Percentiles rank a stretch among this genome's conserved stretches.
Evolutionary conservation across 1,140 invertebrate species (phyloP).

Genomic region (Apis florea): DNA sequence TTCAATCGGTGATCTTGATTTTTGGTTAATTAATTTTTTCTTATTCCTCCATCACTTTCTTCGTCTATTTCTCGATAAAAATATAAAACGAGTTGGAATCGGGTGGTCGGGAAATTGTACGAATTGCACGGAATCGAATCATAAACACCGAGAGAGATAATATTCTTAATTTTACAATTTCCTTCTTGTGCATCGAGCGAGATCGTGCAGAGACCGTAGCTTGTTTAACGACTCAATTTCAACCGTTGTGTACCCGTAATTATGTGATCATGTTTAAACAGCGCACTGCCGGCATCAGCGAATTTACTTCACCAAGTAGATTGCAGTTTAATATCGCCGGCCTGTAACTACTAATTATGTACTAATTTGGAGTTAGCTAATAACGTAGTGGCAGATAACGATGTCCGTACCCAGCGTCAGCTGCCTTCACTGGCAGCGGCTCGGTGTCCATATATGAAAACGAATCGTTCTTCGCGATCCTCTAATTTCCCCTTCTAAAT

Average conservation of each 20-base stretch:
- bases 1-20: neutral
- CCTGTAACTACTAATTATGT: slow-evolving; percentile 58
- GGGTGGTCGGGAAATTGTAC: neutral
- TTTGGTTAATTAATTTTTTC: neutral
- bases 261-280: slow-evolving; percentile 47
- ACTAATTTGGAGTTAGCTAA: slow-evolving; percentile 59
- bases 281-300: slow-evolving; percentile 15
- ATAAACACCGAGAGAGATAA: neutral
- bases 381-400: slow-evolving; percentile 50
- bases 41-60: neutral
- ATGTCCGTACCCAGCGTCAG: slow-evolving; percentile 48
- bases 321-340: slow-evolving; percentile 53
- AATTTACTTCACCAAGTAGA: slow-evolving; percentile 52
- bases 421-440: slow-evolving; percentile 42
- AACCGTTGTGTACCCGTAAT: slow-evolving; percentile 35
- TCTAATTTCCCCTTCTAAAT: neutral
- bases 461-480: neutral
- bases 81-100: neutral
- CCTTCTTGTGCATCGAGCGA: neutral
- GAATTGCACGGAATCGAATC: neutral
- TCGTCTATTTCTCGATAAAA: neutral
- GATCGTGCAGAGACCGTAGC: too few relatives aligned
- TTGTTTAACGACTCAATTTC: slow-evolving; percentile 48
- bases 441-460: neutral
- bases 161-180: slow-evolving; percentile 17